Percentiles rank a stretch among this genome's conserved stretches.
These are phyloP conservation scores for Macrophya alboannulata DNA, from an alignment of 2,888 invertebrate species.

Conservation along the genomic window DNA sequence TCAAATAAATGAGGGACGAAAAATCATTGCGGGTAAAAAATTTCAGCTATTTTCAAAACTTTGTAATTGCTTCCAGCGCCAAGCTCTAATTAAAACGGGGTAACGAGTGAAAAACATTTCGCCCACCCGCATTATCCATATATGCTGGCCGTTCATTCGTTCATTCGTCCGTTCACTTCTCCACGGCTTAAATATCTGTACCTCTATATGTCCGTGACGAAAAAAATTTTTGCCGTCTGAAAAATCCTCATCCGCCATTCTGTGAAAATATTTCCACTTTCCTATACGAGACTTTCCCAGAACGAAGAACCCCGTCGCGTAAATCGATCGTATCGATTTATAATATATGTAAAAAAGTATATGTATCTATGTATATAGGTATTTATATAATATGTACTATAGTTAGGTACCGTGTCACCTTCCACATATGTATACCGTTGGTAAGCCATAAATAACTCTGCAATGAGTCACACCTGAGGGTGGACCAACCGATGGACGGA, in stretches of 20 bases:
- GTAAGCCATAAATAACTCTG: not conserved
- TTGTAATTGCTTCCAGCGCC: conserved; percentile 11
- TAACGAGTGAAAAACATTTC: conserved; percentile 46
- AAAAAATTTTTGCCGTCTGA: conserved; percentile 17
- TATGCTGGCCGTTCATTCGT: not conserved
- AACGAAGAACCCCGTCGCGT: not conserved
- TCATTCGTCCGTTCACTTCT: not conserved
- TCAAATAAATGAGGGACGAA: not conserved
- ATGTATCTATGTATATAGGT: not conserved
- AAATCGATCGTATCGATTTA: conserved; percentile 13
- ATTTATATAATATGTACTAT: not conserved
- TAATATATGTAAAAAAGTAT: not conserved
- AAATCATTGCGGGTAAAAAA: not conserved
- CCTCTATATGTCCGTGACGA: not conserved
- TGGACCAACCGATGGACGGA: not conserved
- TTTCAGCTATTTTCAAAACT: conserved; percentile 36
- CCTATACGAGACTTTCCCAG: not conserved
- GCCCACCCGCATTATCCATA: conserved; percentile 4
- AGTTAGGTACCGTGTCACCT: conserved; percentile 22
- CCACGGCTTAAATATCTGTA: not conserved
- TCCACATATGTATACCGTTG: not conserved
- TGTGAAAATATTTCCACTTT: conserved; percentile 18
- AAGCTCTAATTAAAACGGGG: conserved; percentile 39
- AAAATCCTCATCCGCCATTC: not conserved
- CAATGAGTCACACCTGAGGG: conserved; percentile 35